Base-by-base conservation (phyloP, 2,888 invertebrate species). In the Reticulitermes lucifugus region DNA sequence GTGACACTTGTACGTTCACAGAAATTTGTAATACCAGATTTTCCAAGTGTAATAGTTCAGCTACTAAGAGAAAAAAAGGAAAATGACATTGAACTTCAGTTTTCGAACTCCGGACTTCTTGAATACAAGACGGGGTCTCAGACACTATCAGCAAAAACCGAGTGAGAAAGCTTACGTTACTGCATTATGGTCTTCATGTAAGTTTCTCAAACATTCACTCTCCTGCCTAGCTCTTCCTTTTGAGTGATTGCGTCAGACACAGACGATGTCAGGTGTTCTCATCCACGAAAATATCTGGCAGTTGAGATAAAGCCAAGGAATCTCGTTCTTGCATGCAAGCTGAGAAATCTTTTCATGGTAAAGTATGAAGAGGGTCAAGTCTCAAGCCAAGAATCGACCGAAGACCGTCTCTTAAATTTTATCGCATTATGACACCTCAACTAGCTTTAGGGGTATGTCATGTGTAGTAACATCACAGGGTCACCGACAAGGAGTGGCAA, bases 161-260 rank as follows among this genome's bases (percentile, higher is more conserved):
- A 9, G 46, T 46, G 10, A 46, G 46, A 5, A 46, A 12, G 46
- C 10, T 7, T 46, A 46, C 10, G 1, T 46, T 46, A 1, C 7
- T n/a, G 65, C 65, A 55, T 55, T 14, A 55, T 4, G 65, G 7
- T 65, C n/a, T 25, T 6, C n/a, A n/a, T 4, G 5, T 1, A 65
- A 65, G 12, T 65, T 65, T n/a, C n/a, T 65, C 65, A 65, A 25
- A 14, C 4, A 25, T 25, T 25, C n/a, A 10, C n/a, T 25, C 14
- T 55, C 14, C 55, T 55, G 4, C 25, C 65, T 25, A 5, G 3
- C 65, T 9, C 65, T 10, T n/a, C 12, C 25, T 25, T 65, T 65
- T n/a, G 65, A 65, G 65, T 25, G 65, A 65, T 65, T 65, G n/a
- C 65, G 65, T 25, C 65, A 25, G 65, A 65, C n/a, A 65, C 65